Evolutionary conservation across 1,140 invertebrate species (phyloP), one percentile per base, ranked within the genome.

Genomic region (Lordiphosa collinella): DNA sequence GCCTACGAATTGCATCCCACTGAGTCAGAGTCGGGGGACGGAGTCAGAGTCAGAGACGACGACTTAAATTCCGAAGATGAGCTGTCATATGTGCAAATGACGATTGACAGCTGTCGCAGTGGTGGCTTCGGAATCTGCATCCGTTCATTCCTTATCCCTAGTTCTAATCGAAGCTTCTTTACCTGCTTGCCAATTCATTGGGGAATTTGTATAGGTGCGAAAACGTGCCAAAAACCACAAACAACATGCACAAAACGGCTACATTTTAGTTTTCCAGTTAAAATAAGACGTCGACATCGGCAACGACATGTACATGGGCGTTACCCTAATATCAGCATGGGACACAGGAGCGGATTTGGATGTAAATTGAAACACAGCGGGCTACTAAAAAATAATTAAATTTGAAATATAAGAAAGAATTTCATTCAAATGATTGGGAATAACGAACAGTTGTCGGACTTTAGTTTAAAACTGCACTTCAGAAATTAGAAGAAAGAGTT

Each of bases 1-100:
- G 73, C 78, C 78, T 84, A 85, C 79, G 73, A 84, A 84, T 78
- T 78, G 78, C 78, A 78, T 78, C 78, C 78, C 78, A 84, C 78
- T 84, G 78, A 84, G 78, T 84, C 78, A 84, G 58, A 67, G 44
- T n/a, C 46, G 4, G 31, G 31, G 14, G 40, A 16, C 34, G 6
- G 11, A 38, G 18, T 22, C 53, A 11, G 25, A 50, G 18, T 4
- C 18, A 0, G 18, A 18, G 29, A 44, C 35, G 37, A 36, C 46
- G 29, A 67, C 73, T 73, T 59, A 78, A 76, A 82, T 82, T 84
- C 76, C 73, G 60, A 74, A 69, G 68, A 84, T 84, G 64, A 56
- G 64, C 72, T 78, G 78, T 82, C 78, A 82, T 78, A 84, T 70
- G 78, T 78, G 68, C 50, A 68, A 67, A 75, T 72, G 68, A 84